Evolutionary conservation across 2,888 invertebrate genomes (phyloP).

Genomic region (Gymnocheta viridis): DNA sequence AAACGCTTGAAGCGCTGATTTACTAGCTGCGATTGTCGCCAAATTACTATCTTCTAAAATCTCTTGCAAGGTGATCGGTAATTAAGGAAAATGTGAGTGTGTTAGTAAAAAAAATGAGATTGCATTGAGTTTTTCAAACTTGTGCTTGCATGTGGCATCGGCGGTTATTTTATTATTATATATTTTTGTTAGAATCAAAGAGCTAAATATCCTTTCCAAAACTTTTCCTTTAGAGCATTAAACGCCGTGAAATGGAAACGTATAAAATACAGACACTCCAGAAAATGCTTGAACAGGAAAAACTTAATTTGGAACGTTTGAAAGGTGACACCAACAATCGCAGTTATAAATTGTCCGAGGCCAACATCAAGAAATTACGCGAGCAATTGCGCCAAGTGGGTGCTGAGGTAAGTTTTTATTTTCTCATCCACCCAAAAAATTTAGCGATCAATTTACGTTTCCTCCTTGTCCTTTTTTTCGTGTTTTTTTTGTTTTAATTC

Average conservation of each 20-base stretch:
- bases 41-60: too few relatives aligned
- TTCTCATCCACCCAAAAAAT: background rate
- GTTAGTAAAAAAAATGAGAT: too few relatives aligned
- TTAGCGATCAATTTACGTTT: constrained; percentile 13
- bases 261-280: constrained; percentile 92
- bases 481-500: constrained; percentile 26
- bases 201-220: background rate
- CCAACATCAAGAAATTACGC: constrained; percentile 80
- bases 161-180: background rate
- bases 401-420: constrained; percentile 79
- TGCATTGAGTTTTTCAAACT: too few relatives aligned
- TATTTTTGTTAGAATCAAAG: constrained; percentile 1
- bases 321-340: constrained; percentile 83
- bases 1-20: too few relatives aligned
- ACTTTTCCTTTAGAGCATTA: constrained; percentile 87
- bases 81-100: too few relatives aligned
- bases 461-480: constrained; percentile 36
- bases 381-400: constrained; percentile 82
- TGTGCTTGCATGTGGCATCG: too few relatives aligned
- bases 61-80: too few relatives aligned
- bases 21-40: too few relatives aligned
- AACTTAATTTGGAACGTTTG: constrained; percentile 90
- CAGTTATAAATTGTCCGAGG: constrained; percentile 80
- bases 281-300: constrained; percentile 94
- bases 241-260: constrained; percentile 91